These are phyloP conservation scores for Illadopsis cleaveri DNA, from an alignment of 2,113 vertebrate species.

Conservation along the genomic window DNA sequence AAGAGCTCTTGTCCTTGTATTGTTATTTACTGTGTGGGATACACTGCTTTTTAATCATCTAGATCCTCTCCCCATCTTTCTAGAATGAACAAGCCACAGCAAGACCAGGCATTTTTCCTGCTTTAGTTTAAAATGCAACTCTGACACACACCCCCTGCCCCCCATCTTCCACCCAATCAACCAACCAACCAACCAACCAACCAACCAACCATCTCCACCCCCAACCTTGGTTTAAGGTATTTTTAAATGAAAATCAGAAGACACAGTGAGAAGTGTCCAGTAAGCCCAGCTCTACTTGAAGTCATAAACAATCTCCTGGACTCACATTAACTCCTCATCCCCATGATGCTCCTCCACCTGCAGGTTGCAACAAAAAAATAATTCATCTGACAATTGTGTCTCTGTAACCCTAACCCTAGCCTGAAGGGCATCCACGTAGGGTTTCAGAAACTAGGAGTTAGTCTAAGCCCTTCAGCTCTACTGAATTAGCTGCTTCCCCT, in stretches of 20 bases:
- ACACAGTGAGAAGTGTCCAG: not conserved
- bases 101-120: not conserved
- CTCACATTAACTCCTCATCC: not conserved
- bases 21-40: not conserved
- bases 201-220: not conserved
- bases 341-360: not conserved
- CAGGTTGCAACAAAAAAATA: not conserved
- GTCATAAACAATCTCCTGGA: not conserved
- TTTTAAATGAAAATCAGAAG: not conserved
- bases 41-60: not conserved
- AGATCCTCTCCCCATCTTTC: not conserved
- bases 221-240: not conserved
- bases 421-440: not conserved
- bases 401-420: not conserved
- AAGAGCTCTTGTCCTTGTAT: not conserved
- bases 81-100: not conserved
- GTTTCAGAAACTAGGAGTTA: not conserved
- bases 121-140: not conserved
- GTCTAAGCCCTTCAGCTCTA: not conserved
- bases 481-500: not conserved
- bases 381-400: not conserved
- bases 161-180: too few relatives aligned
- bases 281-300: not conserved
- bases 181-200: too few relatives aligned
- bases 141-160: not conserved